Conservation (phyloP, 2,888 invertebrate genomes). For the Ischnus inquisitorius region DNA sequence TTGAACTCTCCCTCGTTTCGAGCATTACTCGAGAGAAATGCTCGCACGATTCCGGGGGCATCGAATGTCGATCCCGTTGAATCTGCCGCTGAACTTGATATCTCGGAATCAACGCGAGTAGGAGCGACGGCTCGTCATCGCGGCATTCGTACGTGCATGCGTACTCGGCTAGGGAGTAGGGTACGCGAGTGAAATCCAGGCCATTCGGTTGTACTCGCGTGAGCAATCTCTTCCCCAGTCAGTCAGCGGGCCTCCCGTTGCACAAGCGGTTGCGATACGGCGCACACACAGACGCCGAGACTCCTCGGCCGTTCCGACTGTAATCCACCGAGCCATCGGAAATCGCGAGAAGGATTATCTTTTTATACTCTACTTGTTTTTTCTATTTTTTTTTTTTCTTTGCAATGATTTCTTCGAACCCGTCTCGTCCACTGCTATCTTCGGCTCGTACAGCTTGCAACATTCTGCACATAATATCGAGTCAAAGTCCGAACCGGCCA, state of each 20-base stretch:
- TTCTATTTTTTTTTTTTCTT: constrained; percentile 1
- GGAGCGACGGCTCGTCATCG: constrained; percentile 41
- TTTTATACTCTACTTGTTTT: not conserved
- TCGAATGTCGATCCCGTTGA: not conserved
- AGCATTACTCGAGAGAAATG: not conserved
- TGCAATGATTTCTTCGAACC: not conserved
- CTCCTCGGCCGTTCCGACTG: no score
- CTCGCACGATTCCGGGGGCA: not conserved
- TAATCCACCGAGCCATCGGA: constrained; percentile 26
- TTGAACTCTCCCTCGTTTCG: not conserved
- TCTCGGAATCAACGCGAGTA: constrained; percentile 32
- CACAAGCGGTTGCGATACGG: constrained; percentile 36
- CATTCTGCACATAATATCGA: not conserved
- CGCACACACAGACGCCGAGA: constrained; percentile 42
- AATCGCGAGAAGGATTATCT: constrained; percentile 17
- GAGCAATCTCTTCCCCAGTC: constrained; percentile 58
- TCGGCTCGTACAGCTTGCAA: not conserved
- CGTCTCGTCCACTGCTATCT: not conserved
- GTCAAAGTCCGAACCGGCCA: not conserved
- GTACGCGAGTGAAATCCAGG: constrained; percentile 66
- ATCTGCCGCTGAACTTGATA: constrained; percentile 4
- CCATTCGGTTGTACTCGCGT: constrained; percentile 57
- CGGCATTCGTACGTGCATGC: constrained; percentile 8
- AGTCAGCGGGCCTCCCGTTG: constrained; percentile 42
- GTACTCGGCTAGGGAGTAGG: constrained; percentile 29